These are phyloP conservation scores for Aspidoscelis tigris DNA, from an alignment of 2,113 vertebrate genomes.

Conservation along the genomic window DNA sequence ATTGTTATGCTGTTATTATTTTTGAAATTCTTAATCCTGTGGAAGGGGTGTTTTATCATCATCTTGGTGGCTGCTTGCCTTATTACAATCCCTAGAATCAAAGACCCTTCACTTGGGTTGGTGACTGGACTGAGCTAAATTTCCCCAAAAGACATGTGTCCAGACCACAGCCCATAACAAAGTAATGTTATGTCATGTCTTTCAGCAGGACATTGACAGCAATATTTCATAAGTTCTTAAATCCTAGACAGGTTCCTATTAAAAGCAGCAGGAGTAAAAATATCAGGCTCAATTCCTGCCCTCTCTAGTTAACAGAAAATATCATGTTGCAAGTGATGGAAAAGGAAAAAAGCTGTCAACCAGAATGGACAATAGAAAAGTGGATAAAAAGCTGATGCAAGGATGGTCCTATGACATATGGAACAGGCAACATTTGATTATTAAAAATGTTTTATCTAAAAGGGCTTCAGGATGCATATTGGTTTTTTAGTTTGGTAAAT, in stretches of 20 bases:
- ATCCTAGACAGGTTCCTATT: too few relatives aligned
- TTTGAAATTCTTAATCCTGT: too few relatives aligned
- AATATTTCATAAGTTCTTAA: background rate
- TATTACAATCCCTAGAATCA: too few relatives aligned
- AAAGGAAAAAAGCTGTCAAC: background rate
- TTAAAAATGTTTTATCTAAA: background rate
- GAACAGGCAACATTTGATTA: background rate
- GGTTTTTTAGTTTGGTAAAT: slow-evolving; percentile 42
- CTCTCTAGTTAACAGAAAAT: background rate
- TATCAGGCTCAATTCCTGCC: background rate
- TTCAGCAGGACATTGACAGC: background rate
- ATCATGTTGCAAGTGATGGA: background rate
- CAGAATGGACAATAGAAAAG: background rate
- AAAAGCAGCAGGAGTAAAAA: background rate
- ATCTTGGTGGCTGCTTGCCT: too few relatives aligned
- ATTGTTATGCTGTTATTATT: too few relatives aligned
- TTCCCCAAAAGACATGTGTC: too few relatives aligned
- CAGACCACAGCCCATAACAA: too few relatives aligned
- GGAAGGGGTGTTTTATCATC: too few relatives aligned
- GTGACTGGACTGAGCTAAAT: too few relatives aligned
- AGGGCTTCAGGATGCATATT: background rate
- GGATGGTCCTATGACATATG: background rate
- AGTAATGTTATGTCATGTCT: background rate
- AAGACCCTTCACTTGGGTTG: too few relatives aligned
- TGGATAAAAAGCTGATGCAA: background rate